These are phyloP conservation scores for Gadopsis marmoratus DNA, from an alignment of 2,797 vertebrate species.

Conservation along the genomic window DNA sequence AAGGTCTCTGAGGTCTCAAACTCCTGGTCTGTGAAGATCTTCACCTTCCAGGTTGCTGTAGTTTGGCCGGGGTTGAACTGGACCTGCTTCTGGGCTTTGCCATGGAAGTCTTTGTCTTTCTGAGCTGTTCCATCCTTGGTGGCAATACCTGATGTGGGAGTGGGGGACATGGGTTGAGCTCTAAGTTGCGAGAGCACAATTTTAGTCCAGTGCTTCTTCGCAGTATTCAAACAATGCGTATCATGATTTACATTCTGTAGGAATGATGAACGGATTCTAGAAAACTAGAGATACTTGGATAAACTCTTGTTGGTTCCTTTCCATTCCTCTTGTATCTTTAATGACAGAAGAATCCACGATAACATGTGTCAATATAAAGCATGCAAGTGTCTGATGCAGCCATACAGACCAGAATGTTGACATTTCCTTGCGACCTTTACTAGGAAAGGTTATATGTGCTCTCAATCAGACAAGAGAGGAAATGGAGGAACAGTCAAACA, in stretches of 20 bases:
- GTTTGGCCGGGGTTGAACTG: slow-evolving; percentile 92
- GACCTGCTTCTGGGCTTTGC: slow-evolving; percentile 89
- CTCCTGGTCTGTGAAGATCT: slow-evolving; percentile 89
- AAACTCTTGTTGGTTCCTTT: slow-evolving; percentile 27
- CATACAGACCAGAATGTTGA: slow-evolving; percentile 35
- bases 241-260: background rate
- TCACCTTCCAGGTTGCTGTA: slow-evolving; percentile 88
- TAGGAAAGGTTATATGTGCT: slow-evolving; percentile 34
- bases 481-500: slow-evolving; percentile 36
- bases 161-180: background rate
- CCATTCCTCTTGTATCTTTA: slow-evolving; percentile 18
- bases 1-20: slow-evolving; percentile 91
- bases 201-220: background rate
- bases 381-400: slow-evolving; percentile 11
- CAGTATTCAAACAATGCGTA: background rate
- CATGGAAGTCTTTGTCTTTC: slow-evolving; percentile 90
- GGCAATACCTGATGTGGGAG: slow-evolving; percentile 81
- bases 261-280: background rate
- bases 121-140: slow-evolving; percentile 90
- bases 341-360: background rate
- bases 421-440: slow-evolving; percentile 59
- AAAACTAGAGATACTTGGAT: background rate
- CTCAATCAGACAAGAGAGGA: slow-evolving; percentile 40
- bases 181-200: background rate
- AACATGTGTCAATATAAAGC: slow-evolving; percentile 22